phyloP scores from a whole-genome alignment of 1,140 invertebrate species.

The Leptinotarsa texana region DNA sequence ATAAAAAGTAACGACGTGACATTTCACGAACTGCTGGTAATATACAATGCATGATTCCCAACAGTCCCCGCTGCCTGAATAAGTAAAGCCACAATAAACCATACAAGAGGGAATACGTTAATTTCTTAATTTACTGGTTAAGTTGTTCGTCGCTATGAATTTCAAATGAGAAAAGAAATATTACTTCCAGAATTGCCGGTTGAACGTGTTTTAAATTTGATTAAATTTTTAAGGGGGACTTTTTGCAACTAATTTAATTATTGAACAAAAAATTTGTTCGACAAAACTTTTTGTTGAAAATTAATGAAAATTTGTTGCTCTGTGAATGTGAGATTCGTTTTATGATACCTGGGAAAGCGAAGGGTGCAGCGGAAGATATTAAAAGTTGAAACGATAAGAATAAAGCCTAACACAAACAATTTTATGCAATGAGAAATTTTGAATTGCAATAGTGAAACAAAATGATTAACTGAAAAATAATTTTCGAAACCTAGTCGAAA shows the following conservation, averaged over 20 bases:
- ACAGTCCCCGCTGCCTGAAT: conserved; percentile 45
- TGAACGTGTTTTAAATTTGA: conserved; percentile 47
- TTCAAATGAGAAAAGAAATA: conserved; percentile 51
- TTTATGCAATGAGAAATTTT: too few species aligned
- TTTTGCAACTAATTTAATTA: conserved; percentile 39
- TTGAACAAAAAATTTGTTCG: conserved; percentile 14
- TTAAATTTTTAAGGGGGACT: conserved; percentile 42
- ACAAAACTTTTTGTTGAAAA: conserved; percentile 19
- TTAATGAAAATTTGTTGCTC: conserved; percentile 12
- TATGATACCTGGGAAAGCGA: too few species aligned
- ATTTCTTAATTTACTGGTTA: conserved; percentile 56
- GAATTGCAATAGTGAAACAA: too few species aligned
- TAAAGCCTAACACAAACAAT: too few species aligned
- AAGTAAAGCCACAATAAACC: conserved; percentile 55
- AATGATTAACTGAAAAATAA: too few species aligned
- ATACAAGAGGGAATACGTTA: conserved; percentile 55
- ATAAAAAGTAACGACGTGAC: conserved; percentile 44
- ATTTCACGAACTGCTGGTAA: conserved; percentile 49
- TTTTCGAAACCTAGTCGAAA: too few species aligned
- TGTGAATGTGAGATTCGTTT: neutral
- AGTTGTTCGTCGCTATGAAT: conserved; percentile 54
- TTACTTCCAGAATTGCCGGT: conserved; percentile 49
- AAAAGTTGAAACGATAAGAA: too few species aligned
- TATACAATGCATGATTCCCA: conserved; percentile 49
- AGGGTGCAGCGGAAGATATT: too few species aligned